Percentiles rank a stretch among this genome's conserved stretches.
Evolutionary conservation across 2,113 vertebrate genomes (phyloP).

Genomic region (Gadus chalcogrammus): DNA sequence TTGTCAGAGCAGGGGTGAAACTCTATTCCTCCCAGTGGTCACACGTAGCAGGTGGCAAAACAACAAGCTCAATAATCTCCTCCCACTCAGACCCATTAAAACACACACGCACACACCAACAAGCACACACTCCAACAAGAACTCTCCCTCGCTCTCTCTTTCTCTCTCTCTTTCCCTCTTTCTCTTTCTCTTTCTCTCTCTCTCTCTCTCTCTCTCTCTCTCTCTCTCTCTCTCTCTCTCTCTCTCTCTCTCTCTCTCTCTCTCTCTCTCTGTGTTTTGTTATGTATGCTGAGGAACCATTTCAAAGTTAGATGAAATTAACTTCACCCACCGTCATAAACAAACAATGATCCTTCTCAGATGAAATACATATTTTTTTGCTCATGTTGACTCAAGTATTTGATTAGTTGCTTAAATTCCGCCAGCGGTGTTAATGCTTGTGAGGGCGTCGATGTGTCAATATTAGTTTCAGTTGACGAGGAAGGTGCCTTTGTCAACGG

Average conservation of each 20-base stretch:
- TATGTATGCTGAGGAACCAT: too few relatives aligned
- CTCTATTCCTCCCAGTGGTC: conserved; percentile 23
- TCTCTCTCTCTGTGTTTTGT: too few relatives aligned
- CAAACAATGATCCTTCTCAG: too few relatives aligned
- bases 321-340: too few relatives aligned
- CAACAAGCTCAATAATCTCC: conserved; percentile 4
- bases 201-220: not conserved
- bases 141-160: not conserved
- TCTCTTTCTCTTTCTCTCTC: too few relatives aligned
- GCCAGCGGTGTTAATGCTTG: too few relatives aligned
- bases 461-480: too few relatives aligned
- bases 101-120: not conserved
- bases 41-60: conserved; percentile 39
- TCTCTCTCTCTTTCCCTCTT: not conserved
- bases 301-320: too few relatives aligned
- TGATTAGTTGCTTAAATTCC: too few relatives aligned
- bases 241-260: not conserved
- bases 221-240: not conserved
- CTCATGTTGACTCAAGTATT: too few relatives aligned
- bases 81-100: not conserved
- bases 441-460: too few relatives aligned
- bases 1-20: conserved; percentile 35
- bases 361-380: too few relatives aligned
- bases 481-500: conserved; percentile 12
- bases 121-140: not conserved